A percentile compares a stretch with the other conserved stretches of the same genome.
Evolutionary conservation across 2,888 invertebrate genomes (phyloP).

Genomic region (Euplagia quadripunctaria): DNA sequence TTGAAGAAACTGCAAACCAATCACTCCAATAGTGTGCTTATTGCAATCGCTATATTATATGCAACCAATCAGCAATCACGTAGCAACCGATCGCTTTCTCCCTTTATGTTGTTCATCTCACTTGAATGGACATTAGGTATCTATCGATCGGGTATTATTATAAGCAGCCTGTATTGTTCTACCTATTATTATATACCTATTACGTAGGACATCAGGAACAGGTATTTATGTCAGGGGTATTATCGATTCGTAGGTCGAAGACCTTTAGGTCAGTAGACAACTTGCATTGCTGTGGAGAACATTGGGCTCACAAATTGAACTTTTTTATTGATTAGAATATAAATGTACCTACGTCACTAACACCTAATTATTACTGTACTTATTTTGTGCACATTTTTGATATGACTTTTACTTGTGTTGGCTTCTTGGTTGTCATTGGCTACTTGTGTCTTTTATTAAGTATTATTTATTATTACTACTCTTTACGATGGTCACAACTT

Average conservation of each 20-base stretch:
- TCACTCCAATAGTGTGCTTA: no score
- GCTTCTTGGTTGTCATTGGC: no score
- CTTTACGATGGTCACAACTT: background rate
- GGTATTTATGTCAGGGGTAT: conserved; percentile 29
- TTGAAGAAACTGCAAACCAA: no score
- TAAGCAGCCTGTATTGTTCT: background rate
- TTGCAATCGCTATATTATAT: background rate
- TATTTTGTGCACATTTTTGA: no score
- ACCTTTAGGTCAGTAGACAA: conserved; percentile 1
- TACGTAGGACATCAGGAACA: conserved; percentile 13
- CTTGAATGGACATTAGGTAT: conserved; percentile 27
- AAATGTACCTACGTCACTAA: no score
- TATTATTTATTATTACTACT: background rate
- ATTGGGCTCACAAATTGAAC: background rate
- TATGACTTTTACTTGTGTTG: no score
- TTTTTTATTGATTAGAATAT: background rate
- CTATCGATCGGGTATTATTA: conserved; percentile 20
- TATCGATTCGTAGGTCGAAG: conserved; percentile 15
- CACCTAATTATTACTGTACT: no score
- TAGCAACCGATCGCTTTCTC: conserved; percentile 16
- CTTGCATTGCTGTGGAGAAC: background rate
- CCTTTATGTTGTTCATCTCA: conserved; percentile 2
- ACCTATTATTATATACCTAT: conserved; percentile 6
- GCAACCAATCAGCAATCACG: conserved; percentile 3
- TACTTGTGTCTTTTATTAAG: no score